These are phyloP conservation scores for Clepsis dumicolana DNA, from an alignment of 2,888 invertebrate species.

Conservation along the genomic window DNA sequence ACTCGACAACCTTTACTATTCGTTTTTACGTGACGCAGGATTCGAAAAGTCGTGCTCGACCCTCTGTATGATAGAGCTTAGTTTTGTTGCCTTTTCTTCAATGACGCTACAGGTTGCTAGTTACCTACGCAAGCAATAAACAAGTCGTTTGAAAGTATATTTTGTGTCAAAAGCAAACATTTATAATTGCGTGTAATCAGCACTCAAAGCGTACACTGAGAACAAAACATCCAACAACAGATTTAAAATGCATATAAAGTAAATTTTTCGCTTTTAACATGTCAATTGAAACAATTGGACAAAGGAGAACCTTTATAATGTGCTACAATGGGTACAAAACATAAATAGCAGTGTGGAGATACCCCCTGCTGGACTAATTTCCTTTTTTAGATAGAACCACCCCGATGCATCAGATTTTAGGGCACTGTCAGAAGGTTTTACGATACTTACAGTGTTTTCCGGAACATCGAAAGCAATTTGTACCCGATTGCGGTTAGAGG, in stretches of 20 bases:
- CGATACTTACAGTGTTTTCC: neutral
- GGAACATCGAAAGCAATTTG: conserved; percentile 1
- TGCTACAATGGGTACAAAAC: conserved; percentile 36
- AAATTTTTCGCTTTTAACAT: conserved; percentile 37
- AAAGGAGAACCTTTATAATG: conserved; percentile 23
- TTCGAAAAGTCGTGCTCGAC: too few species aligned
- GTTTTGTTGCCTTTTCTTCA: too few species aligned
- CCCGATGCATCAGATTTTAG: conserved; percentile 28
- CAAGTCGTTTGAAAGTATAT: neutral
- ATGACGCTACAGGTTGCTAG: too few species aligned
- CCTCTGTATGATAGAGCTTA: too few species aligned
- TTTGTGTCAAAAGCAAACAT: conserved; percentile 7
- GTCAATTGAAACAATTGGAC: conserved; percentile 42
- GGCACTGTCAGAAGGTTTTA: conserved; percentile 11
- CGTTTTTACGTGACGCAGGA: too few species aligned
- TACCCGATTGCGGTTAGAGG: too few species aligned
- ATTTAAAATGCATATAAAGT: conserved; percentile 38
- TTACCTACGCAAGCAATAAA: too few species aligned
- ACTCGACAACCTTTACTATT: too few species aligned
- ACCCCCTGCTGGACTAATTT: conserved; percentile 40
- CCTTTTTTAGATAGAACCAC: conserved; percentile 36
- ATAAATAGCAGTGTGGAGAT: conserved; percentile 42
- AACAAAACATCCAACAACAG: conserved; percentile 30
- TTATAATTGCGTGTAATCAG: conserved; percentile 23
- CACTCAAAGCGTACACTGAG: conserved; percentile 19